These are phyloP conservation scores for Timema cristinae DNA, from an alignment of 2,888 invertebrate species.

Conservation along the genomic window DNA sequence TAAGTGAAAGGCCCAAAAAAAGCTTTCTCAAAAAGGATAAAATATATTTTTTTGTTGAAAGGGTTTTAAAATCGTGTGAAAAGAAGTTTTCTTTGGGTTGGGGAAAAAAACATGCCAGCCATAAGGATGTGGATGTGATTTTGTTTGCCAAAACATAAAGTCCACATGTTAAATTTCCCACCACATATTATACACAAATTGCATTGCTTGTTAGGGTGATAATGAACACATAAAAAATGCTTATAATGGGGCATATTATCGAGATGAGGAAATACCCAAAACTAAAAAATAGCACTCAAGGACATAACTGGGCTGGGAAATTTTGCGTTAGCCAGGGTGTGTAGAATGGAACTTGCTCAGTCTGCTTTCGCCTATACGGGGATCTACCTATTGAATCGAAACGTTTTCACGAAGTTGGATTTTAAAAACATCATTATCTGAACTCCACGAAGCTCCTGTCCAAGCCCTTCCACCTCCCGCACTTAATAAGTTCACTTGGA, in stretches of 20 bases:
- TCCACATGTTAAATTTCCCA: no score
- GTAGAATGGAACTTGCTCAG: slow-evolving; percentile 16
- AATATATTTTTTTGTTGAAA: no score
- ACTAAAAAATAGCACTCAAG: not conserved
- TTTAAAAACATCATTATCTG: not conserved
- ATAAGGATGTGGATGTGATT: no score
- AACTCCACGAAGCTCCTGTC: not conserved
- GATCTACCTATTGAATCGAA: slow-evolving; percentile 12
- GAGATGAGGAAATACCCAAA: not conserved
- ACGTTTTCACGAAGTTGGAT: slow-evolving; percentile 12
- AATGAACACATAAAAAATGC: slow-evolving; percentile 3
- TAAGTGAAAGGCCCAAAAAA: no score
- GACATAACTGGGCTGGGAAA: slow-evolving; percentile 11
- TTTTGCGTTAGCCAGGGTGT: slow-evolving; percentile 11
- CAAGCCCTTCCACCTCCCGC: not conserved
- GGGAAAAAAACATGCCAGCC: no score
- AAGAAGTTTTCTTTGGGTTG: no score
- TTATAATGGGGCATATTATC: slow-evolving; percentile 11
- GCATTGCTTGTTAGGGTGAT: no score
- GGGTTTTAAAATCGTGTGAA: no score
- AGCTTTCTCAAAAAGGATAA: no score
- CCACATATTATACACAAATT: no score
- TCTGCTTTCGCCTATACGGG: slow-evolving; percentile 7
- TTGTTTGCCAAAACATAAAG: no score
- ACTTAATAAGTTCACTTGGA: no score